Conservation (phyloP, 2,113 vertebrate species). For the Cranoglanis bouderius region DNA sequence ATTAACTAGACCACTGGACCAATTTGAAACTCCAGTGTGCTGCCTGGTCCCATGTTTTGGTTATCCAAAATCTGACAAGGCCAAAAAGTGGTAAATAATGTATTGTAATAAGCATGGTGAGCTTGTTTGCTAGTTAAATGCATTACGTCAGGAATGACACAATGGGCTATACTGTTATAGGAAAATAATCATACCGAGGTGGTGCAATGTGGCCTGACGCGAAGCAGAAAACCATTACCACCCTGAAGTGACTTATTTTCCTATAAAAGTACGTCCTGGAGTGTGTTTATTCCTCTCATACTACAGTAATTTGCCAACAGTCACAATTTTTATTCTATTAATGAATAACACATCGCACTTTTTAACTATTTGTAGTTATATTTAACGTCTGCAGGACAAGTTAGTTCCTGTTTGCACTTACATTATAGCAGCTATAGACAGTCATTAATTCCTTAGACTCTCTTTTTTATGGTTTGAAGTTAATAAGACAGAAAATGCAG, state of each 20-base stretch:
- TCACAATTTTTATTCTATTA: neutral
- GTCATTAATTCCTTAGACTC: neutral
- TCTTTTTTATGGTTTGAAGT: neutral
- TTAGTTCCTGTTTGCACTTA: neutral
- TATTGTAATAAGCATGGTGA: neutral
- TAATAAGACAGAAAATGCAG: neutral
- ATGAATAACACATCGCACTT: neutral
- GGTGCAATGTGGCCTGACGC: neutral
- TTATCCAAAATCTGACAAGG: neutral
- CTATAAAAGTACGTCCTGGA: neutral
- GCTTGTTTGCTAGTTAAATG: no score
- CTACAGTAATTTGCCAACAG: neutral
- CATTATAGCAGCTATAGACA: neutral
- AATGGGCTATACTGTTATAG: neutral
- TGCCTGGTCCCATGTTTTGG: neutral
- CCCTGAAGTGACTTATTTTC: neutral
- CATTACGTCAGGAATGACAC: neutral
- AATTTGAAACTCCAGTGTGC: neutral
- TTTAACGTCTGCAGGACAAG: neutral
- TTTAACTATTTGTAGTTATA: neutral
- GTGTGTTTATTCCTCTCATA: neutral
- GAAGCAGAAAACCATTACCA: neutral
- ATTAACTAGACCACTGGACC: neutral
- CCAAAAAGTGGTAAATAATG: neutral
- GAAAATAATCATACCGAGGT: neutral